Conservation (phyloP, 2,888 invertebrate genomes). For the Drosophila pseudotalamancana region DNA sequence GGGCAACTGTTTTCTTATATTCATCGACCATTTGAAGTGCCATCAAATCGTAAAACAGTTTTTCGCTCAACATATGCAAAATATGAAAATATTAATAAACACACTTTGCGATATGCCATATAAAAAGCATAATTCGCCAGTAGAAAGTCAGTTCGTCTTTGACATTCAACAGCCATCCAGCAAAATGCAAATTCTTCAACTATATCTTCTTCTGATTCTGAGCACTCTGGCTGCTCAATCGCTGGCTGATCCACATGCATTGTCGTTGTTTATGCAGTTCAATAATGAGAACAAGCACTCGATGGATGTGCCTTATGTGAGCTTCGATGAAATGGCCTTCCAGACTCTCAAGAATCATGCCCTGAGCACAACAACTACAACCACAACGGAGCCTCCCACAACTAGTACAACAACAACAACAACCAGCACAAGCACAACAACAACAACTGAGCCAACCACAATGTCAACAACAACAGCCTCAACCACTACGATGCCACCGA, state of each 20-base stretch:
- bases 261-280: constrained; percentile 7
- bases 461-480: background rate
- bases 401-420: background rate
- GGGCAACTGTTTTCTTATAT: constrained; percentile 39
- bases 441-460: background rate
- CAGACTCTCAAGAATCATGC: constrained; percentile 26
- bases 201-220: constrained; percentile 7
- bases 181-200: constrained; percentile 11
- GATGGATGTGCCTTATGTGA: constrained; percentile 45
- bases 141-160: constrained; percentile 22
- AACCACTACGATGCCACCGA: background rate
- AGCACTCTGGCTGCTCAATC: background rate
- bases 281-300: background rate
- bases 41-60: constrained; percentile 17
- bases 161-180: background rate
- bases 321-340: constrained; percentile 32
- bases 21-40: background rate
- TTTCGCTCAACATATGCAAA: background rate
- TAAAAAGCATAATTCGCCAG: constrained; percentile 15
- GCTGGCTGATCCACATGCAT: background rate
- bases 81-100: background rate
- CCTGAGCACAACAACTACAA: constrained; percentile 15
- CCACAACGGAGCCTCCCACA: constrained; percentile 1
- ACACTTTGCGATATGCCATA: constrained; percentile 11
- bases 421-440: background rate